A percentile compares a stretch with the other conserved stretches of the same genome.
phyloP scores from a whole-genome alignment of 2,797 vertebrate species.

The Taenioides sp. region DNA sequence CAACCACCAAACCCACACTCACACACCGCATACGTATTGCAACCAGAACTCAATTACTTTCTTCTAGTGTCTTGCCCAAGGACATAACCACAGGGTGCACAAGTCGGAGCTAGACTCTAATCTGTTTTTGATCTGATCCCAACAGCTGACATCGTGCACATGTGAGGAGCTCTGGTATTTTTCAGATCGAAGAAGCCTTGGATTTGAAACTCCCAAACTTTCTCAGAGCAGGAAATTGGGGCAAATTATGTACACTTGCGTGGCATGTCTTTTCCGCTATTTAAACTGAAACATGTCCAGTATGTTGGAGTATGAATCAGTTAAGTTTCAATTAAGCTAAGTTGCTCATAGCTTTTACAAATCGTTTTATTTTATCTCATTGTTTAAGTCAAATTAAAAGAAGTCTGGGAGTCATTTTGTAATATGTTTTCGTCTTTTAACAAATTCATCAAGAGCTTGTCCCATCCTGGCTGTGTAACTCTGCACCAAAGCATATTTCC shows the following conservation, averaged over 20 bases:
- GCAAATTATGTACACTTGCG: slow-evolving; percentile 61
- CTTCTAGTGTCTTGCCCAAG: no score
- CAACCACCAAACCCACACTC: no score
- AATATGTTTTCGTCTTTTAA: slow-evolving; percentile 36
- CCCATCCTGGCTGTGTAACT: slow-evolving; percentile 58
- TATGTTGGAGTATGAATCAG: slow-evolving; percentile 64
- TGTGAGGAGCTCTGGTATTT: slow-evolving; percentile 29
- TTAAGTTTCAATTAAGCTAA: no score
- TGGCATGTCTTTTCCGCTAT: slow-evolving; percentile 56
- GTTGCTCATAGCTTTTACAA: slow-evolving; percentile 46
- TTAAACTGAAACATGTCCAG: slow-evolving; percentile 51
- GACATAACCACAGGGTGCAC: background rate
- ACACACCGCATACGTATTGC: no score
- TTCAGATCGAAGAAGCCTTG: slow-evolving; percentile 28
- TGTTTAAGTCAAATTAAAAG: slow-evolving; percentile 37
- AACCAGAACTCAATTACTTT: no score
- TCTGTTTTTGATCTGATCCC: background rate
- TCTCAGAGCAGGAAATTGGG: slow-evolving; percentile 52
- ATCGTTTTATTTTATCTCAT: slow-evolving; percentile 50
- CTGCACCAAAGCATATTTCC: slow-evolving; percentile 51
- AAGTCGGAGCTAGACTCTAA: background rate
- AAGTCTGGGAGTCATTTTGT: slow-evolving; percentile 68
- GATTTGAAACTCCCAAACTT: slow-evolving; percentile 26
- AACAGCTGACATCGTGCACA: background rate
- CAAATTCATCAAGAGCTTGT: slow-evolving; percentile 60